Evolutionary conservation across 1,140 invertebrate genomes (phyloP).

Genomic region (Micrasema minimum): DNA sequence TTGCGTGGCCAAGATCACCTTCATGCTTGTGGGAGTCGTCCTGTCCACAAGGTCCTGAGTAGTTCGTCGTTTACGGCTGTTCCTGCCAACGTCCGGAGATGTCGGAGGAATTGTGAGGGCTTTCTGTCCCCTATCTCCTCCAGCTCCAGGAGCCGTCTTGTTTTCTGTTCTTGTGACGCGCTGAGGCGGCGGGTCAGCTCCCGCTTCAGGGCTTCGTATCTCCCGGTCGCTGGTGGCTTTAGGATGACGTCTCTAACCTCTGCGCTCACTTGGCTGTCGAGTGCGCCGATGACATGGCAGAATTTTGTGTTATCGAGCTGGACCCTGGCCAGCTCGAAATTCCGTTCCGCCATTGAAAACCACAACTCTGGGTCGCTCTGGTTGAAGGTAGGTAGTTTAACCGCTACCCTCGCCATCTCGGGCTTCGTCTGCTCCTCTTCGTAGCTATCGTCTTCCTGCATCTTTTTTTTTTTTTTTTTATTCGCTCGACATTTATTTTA

Average conservation of each 20-base stretch:
- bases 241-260: constrained; percentile 7
- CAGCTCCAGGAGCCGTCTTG: constrained; percentile 6
- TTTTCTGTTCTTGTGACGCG: constrained; percentile 16
- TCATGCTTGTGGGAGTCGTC: constrained; percentile 37
- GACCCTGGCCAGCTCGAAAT: background rate
- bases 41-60: constrained; percentile 21
- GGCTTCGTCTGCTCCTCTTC: background rate
- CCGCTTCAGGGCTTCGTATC: background rate
- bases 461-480: no score
- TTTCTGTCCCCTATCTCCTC: constrained; percentile 3
- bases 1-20: constrained; percentile 27
- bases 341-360: constrained; percentile 14
- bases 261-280: background rate
- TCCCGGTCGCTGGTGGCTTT: background rate
- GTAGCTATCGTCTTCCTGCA: no score
- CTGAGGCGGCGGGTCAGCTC: background rate
- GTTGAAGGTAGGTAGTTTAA: background rate
- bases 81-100: constrained; percentile 31
- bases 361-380: constrained; percentile 4
- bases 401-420: constrained; percentile 8
- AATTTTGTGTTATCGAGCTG: background rate
- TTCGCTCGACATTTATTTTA: no score
- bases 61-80: background rate
- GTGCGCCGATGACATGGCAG: background rate
- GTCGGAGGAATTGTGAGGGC: constrained; percentile 6